phyloP scores from a whole-genome alignment of 2,888 invertebrate genomes.

The Habroteleia sp. region DNA sequence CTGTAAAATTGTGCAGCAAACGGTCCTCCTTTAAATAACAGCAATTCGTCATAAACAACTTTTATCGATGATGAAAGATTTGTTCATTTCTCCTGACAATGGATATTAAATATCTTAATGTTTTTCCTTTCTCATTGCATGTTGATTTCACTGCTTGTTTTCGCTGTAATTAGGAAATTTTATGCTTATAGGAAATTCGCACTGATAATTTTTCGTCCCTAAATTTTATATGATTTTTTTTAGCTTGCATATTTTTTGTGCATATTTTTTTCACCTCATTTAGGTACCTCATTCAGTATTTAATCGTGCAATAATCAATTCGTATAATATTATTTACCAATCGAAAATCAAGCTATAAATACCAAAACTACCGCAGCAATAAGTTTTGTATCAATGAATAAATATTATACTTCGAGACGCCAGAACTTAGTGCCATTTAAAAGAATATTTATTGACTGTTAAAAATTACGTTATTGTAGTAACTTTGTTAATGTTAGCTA shows the following conservation, averaged over 20 bases:
- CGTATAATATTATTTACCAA: conserved; percentile 52
- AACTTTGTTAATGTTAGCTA: conserved; percentile 30
- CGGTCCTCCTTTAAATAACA: conserved; percentile 65
- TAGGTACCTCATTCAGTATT: no score
- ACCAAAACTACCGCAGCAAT: conserved; percentile 16
- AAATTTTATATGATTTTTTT: no score
- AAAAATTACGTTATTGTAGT: conserved; percentile 32
- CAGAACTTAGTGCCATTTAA: conserved; percentile 36
- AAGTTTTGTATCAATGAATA: conserved; percentile 40
- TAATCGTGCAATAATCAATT: conserved; percentile 41
- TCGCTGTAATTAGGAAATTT: conserved; percentile 3
- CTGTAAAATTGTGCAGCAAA: conserved; percentile 59
- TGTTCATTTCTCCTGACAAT: conserved; percentile 23
- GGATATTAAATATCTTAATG: conserved; percentile 37
- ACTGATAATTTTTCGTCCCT: no score
- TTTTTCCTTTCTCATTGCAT: conserved; percentile 21
- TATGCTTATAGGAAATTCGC: background rate
- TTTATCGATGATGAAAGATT: conserved; percentile 7
- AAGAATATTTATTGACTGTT: conserved; percentile 48
- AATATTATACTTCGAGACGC: conserved; percentile 25
- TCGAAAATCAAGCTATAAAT: conserved; percentile 42
- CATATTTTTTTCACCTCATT: no score
- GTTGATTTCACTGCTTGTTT: background rate
- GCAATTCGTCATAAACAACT: background rate
- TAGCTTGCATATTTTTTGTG: conserved; percentile 24